Percentiles rank a stretch among this genome's conserved stretches.
These are phyloP conservation scores for Tinamus guttatus DNA, from an alignment of 2,113 vertebrate species.

Conservation along the genomic window DNA sequence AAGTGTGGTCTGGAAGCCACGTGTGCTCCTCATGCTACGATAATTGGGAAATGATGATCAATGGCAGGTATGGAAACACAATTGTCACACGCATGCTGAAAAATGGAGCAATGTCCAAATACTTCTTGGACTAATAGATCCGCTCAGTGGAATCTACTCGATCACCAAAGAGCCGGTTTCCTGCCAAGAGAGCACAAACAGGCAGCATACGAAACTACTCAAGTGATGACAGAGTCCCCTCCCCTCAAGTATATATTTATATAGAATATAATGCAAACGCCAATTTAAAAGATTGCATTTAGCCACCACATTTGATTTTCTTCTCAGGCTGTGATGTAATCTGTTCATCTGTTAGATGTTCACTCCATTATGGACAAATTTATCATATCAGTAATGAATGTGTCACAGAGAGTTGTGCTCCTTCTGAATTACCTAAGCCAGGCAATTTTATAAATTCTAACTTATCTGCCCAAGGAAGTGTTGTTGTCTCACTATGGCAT, in stretches of 20 bases:
- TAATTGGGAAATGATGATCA: slow-evolving; percentile 72
- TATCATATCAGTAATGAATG: slow-evolving; percentile 5
- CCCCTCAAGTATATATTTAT: slow-evolving; percentile 65
- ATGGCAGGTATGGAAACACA: slow-evolving; percentile 63
- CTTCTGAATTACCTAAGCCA: background rate
- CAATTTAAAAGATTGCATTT: slow-evolving; percentile 50
- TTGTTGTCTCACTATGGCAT: background rate
- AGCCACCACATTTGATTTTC: slow-evolving; percentile 28
- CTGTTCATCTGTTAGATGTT: slow-evolving; percentile 12
- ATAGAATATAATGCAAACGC: background rate
- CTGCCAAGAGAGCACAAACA: slow-evolving; percentile 8
- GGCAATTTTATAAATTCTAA: background rate
- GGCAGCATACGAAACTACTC: slow-evolving; percentile 52
- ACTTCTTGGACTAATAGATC: slow-evolving; percentile 39
- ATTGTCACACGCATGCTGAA: slow-evolving; percentile 46
- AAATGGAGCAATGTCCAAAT: background rate
- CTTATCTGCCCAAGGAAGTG: background rate
- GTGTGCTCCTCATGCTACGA: slow-evolving; percentile 65
- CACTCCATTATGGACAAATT: background rate
- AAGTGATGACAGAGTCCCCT: slow-evolving; percentile 59
- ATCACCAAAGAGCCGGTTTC: slow-evolving; percentile 6
- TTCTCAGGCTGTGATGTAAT: slow-evolving; percentile 27
- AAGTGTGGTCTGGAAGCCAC: slow-evolving; percentile 66
- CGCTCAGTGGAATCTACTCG: slow-evolving; percentile 18
- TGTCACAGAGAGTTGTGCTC: background rate